Conservation (phyloP, 1,140 invertebrate genomes). For the Lordiphosa clarofinis region DNA sequence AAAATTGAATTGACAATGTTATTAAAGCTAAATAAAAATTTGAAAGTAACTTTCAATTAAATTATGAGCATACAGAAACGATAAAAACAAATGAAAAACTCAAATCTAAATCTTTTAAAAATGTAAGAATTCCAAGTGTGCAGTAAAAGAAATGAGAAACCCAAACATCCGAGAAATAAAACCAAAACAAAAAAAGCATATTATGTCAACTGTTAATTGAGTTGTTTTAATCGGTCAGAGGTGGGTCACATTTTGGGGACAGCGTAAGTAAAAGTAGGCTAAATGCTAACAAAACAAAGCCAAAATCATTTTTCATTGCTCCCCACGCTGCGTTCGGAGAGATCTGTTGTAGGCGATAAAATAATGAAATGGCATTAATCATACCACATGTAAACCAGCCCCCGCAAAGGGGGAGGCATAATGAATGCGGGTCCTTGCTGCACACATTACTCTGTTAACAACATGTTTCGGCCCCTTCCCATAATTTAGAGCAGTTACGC, state of each 20-base stretch:
- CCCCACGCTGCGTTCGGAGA: constrained; percentile 8
- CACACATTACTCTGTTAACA: constrained; percentile 38
- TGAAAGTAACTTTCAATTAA: constrained; percentile 75
- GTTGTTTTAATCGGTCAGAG: constrained; percentile 63
- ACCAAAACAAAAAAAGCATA: constrained; percentile 47
- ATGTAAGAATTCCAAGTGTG: constrained; percentile 68
- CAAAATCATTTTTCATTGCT: constrained; percentile 64
- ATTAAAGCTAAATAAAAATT: constrained; percentile 64
- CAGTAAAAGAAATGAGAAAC: constrained; percentile 42
- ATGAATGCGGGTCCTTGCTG: constrained; percentile 37
- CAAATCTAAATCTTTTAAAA: constrained; percentile 55
- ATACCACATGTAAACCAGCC: constrained; percentile 54
- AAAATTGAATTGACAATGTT: constrained; percentile 58
- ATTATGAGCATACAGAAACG: constrained; percentile 52
- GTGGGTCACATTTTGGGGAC: constrained; percentile 38
- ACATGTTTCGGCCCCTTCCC: constrained; percentile 22
- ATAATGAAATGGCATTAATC: constrained; percentile 74
- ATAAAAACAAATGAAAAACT: constrained; percentile 19
- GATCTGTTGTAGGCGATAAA: constrained; percentile 56
- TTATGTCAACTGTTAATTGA: constrained; percentile 78
- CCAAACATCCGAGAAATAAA: constrained; percentile 38
- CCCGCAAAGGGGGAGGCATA: constrained; percentile 18
- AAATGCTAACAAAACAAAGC: constrained; percentile 51
- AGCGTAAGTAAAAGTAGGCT: constrained; percentile 36
- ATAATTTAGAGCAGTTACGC: constrained; percentile 43